These are phyloP conservation scores for Pithys albifrons DNA, from an alignment of 2,113 vertebrate genomes.

Conservation along the genomic window DNA sequence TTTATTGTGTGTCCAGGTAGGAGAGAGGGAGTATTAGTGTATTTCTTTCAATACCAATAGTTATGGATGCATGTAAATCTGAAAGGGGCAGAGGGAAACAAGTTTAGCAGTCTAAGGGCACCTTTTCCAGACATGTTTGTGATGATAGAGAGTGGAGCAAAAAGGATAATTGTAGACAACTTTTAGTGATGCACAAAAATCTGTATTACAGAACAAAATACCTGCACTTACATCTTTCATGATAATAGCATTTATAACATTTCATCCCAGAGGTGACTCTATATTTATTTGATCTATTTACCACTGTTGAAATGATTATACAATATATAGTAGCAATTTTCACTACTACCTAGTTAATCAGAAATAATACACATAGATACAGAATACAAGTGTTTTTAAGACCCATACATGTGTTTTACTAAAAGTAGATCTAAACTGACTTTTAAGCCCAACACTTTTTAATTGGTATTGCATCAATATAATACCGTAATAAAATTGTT, in stretches of 20 bases:
- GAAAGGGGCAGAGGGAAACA: background rate
- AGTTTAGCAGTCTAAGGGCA: background rate
- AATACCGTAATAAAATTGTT: background rate
- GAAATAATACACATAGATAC: background rate
- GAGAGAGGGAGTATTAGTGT: background rate
- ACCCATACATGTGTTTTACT: background rate
- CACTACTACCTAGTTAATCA: background rate
- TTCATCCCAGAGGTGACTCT: background rate
- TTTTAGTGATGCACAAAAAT: background rate
- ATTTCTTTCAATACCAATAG: background rate
- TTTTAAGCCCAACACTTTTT: background rate
- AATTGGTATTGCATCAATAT: background rate
- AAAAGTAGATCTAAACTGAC: background rate
- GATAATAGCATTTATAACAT: background rate
- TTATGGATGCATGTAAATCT: background rate
- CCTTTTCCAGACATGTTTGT: background rate
- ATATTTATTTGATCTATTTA: background rate
- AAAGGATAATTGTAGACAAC: background rate
- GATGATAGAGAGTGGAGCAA: background rate
- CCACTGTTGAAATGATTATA: background rate
- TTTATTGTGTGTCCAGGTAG: background rate
- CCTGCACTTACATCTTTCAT: background rate
- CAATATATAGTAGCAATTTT: background rate
- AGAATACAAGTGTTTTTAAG: background rate
- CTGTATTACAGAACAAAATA: background rate